Evolutionary conservation across 1,140 invertebrate genomes (phyloP), one percentile per base, ranked within the genome.

Genomic region (Neodiprion fabricii): DNA sequence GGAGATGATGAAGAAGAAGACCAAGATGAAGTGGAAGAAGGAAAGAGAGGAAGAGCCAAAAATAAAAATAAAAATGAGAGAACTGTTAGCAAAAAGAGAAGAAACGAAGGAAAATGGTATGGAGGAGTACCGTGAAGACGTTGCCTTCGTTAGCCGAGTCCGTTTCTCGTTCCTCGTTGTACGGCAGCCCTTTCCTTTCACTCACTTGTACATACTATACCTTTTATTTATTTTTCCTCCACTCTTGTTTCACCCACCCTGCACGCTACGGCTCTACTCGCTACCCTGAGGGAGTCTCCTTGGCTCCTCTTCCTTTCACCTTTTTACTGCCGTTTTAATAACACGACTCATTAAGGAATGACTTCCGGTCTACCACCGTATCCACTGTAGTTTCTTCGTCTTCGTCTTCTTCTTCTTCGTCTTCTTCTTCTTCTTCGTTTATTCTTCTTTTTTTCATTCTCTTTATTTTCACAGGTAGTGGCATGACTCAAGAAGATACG

Each of bases 281-380:
- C 53, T 61, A 61, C 53, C 53, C 53, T 0, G 11, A 61, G 53
- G 53, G 11, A 12, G 5, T 61, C 53, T 61, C n/a, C 53, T 61
- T 40, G 28, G 28, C 28, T 40, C 28, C 28, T 40, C 53, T 9
- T 61, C 4, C 53, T 12, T 61, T 61, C 53, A 61, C 53, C 53
- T 8, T 61, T 61, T 61, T 61, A 5, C 53, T 61, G n/a, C 53
- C 9, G 53, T 61, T 61, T 61, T 61, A 61, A 61, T 61, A 61
- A 61, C 53, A 61, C 53, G 8, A 61, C 53, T 61, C 53, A 61
- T 61, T 61, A 61, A 61, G 53, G 53, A 61, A 61, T 61, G 53
- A 61, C 53, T 61, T 61, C 53, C 53, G 53, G 53, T 7, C 53
- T 40, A 40, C 28, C 28, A 40, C 28, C 28, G 28, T 40, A 40